Percentiles rank a stretch among this genome's conserved stretches.
phyloP scores from a whole-genome alignment of 2,888 invertebrate genomes.

The Axea sp. region DNA sequence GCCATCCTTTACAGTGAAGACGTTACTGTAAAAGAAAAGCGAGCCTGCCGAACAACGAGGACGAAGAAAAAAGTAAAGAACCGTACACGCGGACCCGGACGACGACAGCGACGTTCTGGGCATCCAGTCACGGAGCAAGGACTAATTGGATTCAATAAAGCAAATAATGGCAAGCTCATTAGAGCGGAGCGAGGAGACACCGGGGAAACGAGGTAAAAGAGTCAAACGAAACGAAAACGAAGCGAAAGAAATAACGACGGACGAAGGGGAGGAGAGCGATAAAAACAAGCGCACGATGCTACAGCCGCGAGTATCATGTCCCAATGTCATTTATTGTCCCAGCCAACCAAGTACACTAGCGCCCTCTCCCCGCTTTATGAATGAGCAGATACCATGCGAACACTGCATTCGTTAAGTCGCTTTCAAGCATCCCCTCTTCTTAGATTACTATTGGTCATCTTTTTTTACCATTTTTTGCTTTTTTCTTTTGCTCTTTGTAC shows the following conservation, averaged over 20 bases:
- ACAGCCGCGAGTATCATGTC: slow-evolving; percentile 60
- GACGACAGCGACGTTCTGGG: slow-evolving; percentile 53
- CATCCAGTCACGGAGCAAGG: slow-evolving; percentile 74
- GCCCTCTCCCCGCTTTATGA: slow-evolving; percentile 51
- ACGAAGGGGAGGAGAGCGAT: slow-evolving; percentile 45
- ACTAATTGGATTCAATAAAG: slow-evolving; percentile 79
- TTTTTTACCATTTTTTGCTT: neutral
- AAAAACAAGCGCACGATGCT: slow-evolving; percentile 67
- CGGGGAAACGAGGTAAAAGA: slow-evolving; percentile 66
- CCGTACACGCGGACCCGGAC: slow-evolving; percentile 18
- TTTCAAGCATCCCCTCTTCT: slow-evolving; percentile 28
- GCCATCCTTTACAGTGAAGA: slow-evolving; percentile 16
- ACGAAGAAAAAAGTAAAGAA: slow-evolving; percentile 53
- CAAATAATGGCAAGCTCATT: slow-evolving; percentile 79
- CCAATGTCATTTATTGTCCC: slow-evolving; percentile 64
- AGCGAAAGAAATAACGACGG: slow-evolving; percentile 25
- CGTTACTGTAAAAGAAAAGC: slow-evolving; percentile 33
- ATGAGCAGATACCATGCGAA: slow-evolving; percentile 62
- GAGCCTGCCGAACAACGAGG: slow-evolving; percentile 20
- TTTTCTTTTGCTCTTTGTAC: neutral
- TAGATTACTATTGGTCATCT: slow-evolving; percentile 38
- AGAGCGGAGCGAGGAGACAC: slow-evolving; percentile 74
- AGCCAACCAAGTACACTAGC: slow-evolving; percentile 18
- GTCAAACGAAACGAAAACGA: slow-evolving; percentile 38
- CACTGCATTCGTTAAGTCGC: slow-evolving; percentile 58